Percentiles rank a stretch among this genome's conserved stretches.
Evolutionary conservation across 1,140 invertebrate species (phyloP).

Genomic region (Sminthurides bifidus): DNA sequence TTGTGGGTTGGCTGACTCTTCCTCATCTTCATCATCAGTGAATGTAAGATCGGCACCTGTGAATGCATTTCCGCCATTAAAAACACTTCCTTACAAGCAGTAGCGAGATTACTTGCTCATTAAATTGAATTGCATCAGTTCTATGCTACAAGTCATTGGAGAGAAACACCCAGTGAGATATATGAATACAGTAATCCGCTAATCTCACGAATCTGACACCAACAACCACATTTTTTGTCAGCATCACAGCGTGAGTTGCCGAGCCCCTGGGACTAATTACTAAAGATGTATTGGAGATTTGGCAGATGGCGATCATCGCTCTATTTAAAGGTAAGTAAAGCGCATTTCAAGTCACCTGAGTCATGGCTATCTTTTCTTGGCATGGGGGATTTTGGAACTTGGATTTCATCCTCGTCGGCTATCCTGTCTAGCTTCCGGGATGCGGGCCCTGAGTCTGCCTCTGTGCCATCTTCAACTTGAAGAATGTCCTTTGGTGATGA

Average conservation of each 20-base stretch:
- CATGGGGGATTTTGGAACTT: neutral
- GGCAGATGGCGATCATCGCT: too few species aligned
- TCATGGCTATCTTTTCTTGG: slow-evolving; percentile 30
- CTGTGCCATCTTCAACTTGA: too few species aligned
- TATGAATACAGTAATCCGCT: too few species aligned
- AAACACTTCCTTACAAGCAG: slow-evolving; percentile 12
- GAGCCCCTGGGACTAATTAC: neutral
- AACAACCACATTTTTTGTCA: too few species aligned
- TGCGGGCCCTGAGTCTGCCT: neutral
- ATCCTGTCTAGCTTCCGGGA: neutral
- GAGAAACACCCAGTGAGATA: too few species aligned
- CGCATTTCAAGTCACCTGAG: slow-evolving; percentile 18
- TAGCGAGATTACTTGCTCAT: too few species aligned
- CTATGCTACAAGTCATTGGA: too few species aligned
- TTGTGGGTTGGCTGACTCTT: neutral
- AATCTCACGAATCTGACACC: too few species aligned
- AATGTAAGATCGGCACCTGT: slow-evolving; percentile 27
- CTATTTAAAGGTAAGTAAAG: neutral
- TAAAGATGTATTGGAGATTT: neutral
- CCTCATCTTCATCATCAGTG: slow-evolving; percentile 24
- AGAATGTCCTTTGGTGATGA: too few species aligned
- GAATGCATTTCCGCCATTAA: slow-evolving; percentile 9
- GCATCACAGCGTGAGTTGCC: neutral
- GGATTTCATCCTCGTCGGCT: neutral
- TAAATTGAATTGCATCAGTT: too few species aligned